Conservation (phyloP, 2,888 invertebrate species). For the Leptarthrus brevirostris region DNA sequence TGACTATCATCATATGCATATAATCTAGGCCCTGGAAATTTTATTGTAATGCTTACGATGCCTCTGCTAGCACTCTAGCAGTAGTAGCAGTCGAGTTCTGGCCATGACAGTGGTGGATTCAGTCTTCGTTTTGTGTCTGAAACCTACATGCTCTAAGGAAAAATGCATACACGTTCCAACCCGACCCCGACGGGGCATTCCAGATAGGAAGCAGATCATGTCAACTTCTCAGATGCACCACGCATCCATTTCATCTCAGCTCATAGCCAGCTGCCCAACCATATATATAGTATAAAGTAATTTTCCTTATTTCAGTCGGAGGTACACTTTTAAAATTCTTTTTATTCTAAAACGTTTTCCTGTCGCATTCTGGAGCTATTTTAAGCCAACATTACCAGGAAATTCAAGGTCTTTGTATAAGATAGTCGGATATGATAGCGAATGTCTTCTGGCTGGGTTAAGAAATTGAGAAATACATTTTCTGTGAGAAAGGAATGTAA, state of each 20-base stretch:
- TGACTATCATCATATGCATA: no score
- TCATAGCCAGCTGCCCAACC: no score
- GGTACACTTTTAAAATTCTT: conserved; percentile 3
- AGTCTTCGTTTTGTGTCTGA: conserved; percentile 2
- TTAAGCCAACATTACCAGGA: conserved; percentile 27
- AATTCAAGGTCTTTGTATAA: conserved; percentile 25
- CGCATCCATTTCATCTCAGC: background rate
- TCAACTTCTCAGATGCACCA: conserved; percentile 13
- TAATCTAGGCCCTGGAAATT: background rate
- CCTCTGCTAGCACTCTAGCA: conserved; percentile 6
- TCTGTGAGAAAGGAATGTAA: no score
- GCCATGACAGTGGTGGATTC: conserved; percentile 33
- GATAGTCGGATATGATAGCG: background rate
- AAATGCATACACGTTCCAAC: background rate
- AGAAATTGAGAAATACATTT: no score
- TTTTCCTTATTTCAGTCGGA: conserved; percentile 14
- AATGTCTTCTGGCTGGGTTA: background rate
- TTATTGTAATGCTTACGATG: conserved; percentile 37
- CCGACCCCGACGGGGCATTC: background rate
- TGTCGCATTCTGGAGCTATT: conserved; percentile 13
- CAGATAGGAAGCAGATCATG: conserved; percentile 17
- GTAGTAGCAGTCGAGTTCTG: background rate
- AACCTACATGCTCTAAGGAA: background rate
- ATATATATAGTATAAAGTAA: background rate
- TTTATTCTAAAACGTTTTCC: conserved; percentile 3